Conservation (phyloP, 2,113 vertebrate species). For the Peromyscus californicus region DNA sequence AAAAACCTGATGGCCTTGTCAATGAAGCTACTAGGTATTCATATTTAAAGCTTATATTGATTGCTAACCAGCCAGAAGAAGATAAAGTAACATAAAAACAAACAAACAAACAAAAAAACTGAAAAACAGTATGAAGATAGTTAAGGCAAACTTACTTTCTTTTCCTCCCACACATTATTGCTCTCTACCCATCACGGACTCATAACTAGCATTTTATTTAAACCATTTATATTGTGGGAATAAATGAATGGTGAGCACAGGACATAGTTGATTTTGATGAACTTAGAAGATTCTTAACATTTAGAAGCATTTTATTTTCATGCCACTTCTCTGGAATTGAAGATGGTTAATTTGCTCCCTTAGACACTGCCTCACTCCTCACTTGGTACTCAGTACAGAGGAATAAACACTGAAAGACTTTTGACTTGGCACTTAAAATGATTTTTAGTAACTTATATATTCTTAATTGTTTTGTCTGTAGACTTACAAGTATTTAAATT, state of each 20-base stretch:
- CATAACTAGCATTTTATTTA: constrained; percentile 47
- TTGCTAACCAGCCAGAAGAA: constrained; percentile 41
- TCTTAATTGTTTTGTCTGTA: constrained; percentile 50
- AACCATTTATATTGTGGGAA: constrained; percentile 33
- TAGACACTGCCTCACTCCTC: neutral
- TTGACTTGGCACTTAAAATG: constrained; percentile 11
- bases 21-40: constrained; percentile 97
- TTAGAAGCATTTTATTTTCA: constrained; percentile 38
- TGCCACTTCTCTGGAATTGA: neutral
- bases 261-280: constrained; percentile 23
- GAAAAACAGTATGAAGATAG: neutral
- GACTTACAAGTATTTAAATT: constrained; percentile 61
- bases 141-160: constrained; percentile 45
- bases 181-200: neutral
- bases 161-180: neutral
- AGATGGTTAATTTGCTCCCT: neutral
- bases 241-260: neutral
- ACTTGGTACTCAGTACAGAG: constrained; percentile 32
- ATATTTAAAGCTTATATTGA: constrained; percentile 70
- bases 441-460: constrained; percentile 8
- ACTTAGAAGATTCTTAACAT: neutral
- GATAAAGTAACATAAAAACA: constrained; percentile 46
- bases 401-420: neutral
- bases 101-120: neutral
- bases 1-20: constrained; percentile 93